Conservation (phyloP, 92 coral and sea anemone genomes). For the Parazoanthus darwini region DNA sequence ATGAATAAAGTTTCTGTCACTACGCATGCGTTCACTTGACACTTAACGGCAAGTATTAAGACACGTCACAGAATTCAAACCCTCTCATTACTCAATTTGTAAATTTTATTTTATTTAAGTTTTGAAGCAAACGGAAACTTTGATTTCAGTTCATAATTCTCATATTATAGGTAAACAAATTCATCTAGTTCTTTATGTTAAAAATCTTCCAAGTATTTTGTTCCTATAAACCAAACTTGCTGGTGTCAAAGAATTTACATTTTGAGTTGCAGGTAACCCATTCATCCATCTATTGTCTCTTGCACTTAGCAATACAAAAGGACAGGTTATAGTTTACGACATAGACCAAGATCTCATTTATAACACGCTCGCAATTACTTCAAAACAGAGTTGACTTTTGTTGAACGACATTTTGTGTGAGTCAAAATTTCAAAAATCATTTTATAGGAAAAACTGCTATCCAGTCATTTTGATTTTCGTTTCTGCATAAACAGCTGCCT, state of each 20-base stretch:
- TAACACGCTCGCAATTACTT: not conserved
- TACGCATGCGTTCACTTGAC: not conserved
- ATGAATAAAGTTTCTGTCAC: not conserved
- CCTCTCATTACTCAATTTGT: not conserved
- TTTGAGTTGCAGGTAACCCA: constrained; percentile 11
- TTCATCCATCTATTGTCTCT: constrained; percentile 4
- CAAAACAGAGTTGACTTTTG: not conserved
- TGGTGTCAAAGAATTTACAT: constrained; percentile 32
- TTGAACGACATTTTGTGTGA: not conserved
- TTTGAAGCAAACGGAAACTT: not conserved
- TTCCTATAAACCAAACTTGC: not conserved
- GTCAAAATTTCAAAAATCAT: too few species aligned
- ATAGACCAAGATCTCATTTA: not conserved
- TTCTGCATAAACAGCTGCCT: not conserved
- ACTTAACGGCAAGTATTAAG: not conserved
- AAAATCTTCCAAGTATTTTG: not conserved
- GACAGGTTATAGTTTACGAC: not conserved
- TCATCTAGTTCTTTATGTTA: not conserved
- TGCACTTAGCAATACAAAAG: not conserved
- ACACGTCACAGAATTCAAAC: not conserved
- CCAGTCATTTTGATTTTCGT: not conserved
- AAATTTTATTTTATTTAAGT: not conserved
- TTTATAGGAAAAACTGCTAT: too few species aligned
- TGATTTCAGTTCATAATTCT: not conserved
- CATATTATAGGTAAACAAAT: not conserved